Evolutionary conservation across 2,797 vertebrate genomes (phyloP).

Genomic region (Epinephelus malabaricus): DNA sequence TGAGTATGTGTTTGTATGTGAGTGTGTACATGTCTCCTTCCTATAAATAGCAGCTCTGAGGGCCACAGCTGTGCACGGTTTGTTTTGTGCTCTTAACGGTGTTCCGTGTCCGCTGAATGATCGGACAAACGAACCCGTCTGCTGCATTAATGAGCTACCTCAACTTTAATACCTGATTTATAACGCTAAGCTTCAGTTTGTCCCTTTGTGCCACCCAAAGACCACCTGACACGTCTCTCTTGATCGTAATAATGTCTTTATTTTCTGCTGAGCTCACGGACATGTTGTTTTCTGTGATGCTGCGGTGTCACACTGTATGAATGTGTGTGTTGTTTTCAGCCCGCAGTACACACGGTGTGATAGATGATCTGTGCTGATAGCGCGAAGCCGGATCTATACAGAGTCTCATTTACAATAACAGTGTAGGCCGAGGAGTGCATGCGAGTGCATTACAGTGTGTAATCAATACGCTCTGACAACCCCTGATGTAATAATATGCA

Average conservation of each 20-base stretch:
- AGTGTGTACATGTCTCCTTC: conserved; percentile 23
- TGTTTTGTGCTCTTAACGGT: conserved; percentile 34
- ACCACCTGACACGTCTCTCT: conserved; percentile 26
- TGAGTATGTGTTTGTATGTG: conserved; percentile 9
- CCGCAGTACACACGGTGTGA: conserved; percentile 49
- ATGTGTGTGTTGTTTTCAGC: conserved; percentile 43
- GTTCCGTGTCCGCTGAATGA: conserved; percentile 13
- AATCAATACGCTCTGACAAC: conserved; percentile 81
- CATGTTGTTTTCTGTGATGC: conserved; percentile 24
- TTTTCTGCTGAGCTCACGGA: conserved; percentile 35
- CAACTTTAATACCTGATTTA: conserved; percentile 26
- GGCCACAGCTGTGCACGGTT: conserved; percentile 53
- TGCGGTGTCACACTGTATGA: neutral
- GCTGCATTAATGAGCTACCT: conserved; percentile 46
- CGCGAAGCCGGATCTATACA: conserved; percentile 71
- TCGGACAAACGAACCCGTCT: conserved; percentile 34
- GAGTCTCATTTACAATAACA: conserved; percentile 79
- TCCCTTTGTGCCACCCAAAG: conserved; percentile 15
- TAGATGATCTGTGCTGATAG: conserved; percentile 76
- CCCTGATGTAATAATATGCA: conserved; percentile 82
- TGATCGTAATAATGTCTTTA: conserved; percentile 26
- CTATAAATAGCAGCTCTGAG: conserved; percentile 60
- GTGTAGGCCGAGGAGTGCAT: conserved; percentile 68
- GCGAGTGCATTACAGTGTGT: conserved; percentile 78
- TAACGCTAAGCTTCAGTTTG: conserved; percentile 16